Evolutionary conservation across 2,113 vertebrate species (phyloP), one percentile per base, ranked within the genome.

Genomic region (Acanthisitta chloris): DNA sequence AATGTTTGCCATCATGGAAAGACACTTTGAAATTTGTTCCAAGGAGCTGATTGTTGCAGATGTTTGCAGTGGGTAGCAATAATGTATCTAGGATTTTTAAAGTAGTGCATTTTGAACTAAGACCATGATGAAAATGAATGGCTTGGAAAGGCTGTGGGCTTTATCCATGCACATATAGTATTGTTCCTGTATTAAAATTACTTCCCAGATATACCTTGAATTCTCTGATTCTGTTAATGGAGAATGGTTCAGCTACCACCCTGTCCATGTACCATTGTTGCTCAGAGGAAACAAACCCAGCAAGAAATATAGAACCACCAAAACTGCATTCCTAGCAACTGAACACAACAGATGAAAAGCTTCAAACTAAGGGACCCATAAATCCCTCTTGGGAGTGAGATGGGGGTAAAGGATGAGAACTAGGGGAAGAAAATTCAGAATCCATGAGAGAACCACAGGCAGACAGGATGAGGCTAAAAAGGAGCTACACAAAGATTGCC

Each of bases 1-100:
- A 78, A 94, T 94, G 86, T 92, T 90, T 90, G 62, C 73, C 91
- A 81, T 78, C 42, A 73, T 74, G n/a, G 48, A 93, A 77, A 61
- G 34, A 81, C 29, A 70, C 51, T 94, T 61, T 34, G 46, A 86
- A 94, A 80, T 82, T 36, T 61, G 46, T 90, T 95, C 67, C 46
- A 73, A 65, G 49, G 34, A 86, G 45, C 6, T 62, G 36, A 42
- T 77, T 77, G 38, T 74, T 58, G 42, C 86, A 94, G 82, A 77
- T 92, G 88, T 58, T 59, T 58, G 26, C 74, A 90, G 71, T 14
- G 29, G 71, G 55, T 33, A 90, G 38, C 29, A 66, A 13, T 82
- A 80, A 82, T 24, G 5, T 86, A 54, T 58, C 67, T 86, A 80
- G 59, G 62, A 83, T 88, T 94, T n/a, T n/a, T n/a, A n/a, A 91